phyloP scores from a whole-genome alignment of 2,113 vertebrate genomes.

The Larimichthys polyactis region DNA sequence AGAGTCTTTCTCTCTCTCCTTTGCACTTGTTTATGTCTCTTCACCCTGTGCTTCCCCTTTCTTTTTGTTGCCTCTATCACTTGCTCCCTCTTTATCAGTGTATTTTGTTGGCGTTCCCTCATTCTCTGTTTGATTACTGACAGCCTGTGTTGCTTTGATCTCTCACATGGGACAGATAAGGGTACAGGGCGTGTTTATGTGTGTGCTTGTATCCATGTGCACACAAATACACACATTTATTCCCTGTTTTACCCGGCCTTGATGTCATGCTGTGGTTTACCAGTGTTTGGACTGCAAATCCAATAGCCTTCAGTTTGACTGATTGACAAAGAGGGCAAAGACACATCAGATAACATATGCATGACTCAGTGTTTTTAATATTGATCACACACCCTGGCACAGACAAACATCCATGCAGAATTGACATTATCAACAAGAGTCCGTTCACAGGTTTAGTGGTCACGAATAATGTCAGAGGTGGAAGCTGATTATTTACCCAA shows the following conservation, averaged over 20 bases:
- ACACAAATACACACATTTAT: constrained; percentile 18
- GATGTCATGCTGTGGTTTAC: constrained; percentile 46
- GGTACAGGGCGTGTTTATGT: constrained; percentile 27
- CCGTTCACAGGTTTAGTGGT: constrained; percentile 17
- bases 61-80: constrained; percentile 30
- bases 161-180: constrained; percentile 73
- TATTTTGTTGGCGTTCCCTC: constrained; percentile 59
- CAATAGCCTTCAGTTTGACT: constrained; percentile 57
- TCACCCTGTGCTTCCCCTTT: constrained; percentile 19
- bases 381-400: constrained; percentile 30
- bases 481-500: constrained; percentile 67
- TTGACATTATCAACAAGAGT: constrained; percentile 35
- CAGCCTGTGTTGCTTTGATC: constrained; percentile 75
- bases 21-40: constrained; percentile 14
- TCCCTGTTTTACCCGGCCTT: constrained; percentile 25
- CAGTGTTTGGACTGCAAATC: constrained; percentile 61
- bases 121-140: constrained; percentile 55
- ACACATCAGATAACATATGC: constrained; percentile 44
- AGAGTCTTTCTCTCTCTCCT: background rate
- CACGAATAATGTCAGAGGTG: constrained; percentile 53
- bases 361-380: constrained; percentile 49
- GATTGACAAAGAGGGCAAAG: constrained; percentile 47
- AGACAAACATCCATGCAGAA: constrained; percentile 20
- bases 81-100: constrained; percentile 60
- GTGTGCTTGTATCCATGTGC: constrained; percentile 1